Percentiles rank a stretch among this genome's conserved stretches.
These are phyloP conservation scores for Hyaena hyaena DNA, from an alignment of 2,113 vertebrate genomes.

Conservation along the genomic window DNA sequence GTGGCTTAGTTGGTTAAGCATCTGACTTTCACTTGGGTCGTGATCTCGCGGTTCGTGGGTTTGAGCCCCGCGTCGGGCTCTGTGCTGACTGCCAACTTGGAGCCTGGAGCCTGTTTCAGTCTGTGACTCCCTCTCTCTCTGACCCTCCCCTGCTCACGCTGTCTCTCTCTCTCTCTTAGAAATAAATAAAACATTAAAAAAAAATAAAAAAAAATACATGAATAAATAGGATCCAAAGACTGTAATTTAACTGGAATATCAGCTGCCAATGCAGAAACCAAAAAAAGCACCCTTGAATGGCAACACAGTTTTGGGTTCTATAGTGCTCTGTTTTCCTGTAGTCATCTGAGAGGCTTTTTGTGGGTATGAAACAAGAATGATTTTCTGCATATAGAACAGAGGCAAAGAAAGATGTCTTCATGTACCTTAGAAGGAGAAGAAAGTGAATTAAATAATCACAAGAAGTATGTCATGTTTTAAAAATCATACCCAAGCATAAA, in stretches of 20 bases:
- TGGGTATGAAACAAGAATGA: not conserved
- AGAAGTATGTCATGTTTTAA: slow-evolving; percentile 30
- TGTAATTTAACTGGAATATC: not conserved
- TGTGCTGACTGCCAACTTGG: no score
- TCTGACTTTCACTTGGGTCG: no score
- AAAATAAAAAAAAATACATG: no score
- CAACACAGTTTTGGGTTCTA: not conserved
- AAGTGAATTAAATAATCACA: not conserved
- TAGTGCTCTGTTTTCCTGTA: not conserved
- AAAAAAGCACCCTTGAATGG: not conserved
- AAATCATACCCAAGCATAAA: not conserved
- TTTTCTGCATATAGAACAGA: not conserved
- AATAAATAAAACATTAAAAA: no score
- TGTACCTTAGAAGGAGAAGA: not conserved
- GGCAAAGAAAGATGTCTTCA: not conserved
- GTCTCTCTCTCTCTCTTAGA: no score
- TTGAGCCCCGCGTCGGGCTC: no score
- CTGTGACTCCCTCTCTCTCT: no score
- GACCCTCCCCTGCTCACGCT: no score
- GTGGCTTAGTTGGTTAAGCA: no score
- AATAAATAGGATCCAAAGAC: not conserved
- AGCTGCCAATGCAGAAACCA: not conserved
- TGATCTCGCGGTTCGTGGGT: no score
- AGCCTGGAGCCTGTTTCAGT: no score
- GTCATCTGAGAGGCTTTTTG: not conserved